Evolutionary conservation across 2,797 vertebrate genomes (phyloP).

Genomic region (Potorous gilbertii): DNA sequence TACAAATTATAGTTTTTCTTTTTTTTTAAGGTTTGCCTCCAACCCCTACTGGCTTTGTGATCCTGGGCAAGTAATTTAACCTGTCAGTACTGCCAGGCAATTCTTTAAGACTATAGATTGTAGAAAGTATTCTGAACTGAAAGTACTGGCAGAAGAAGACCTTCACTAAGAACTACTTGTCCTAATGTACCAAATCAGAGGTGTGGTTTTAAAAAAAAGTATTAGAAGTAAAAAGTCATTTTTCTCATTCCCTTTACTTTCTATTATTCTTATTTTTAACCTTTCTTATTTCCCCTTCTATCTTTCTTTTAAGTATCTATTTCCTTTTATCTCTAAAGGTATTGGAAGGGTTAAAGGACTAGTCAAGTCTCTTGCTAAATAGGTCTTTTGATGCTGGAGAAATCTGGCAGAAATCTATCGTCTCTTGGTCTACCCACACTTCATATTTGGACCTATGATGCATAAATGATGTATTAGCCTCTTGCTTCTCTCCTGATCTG

Average conservation of each 20-base stretch:
- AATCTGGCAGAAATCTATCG: not conserved
- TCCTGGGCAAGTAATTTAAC: not conserved
- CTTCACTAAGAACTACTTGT: not conserved
- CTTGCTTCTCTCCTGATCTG: not conserved
- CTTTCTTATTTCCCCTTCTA: not conserved
- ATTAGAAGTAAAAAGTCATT: not conserved
- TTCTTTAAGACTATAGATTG: not conserved
- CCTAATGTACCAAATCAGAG: not conserved
- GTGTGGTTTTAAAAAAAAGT: not conserved
- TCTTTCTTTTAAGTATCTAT: not conserved
- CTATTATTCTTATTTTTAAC: not conserved
- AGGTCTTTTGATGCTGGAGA: not conserved
- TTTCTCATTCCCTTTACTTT: not conserved
- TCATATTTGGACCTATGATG: not conserved
- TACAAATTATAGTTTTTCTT: not conserved
- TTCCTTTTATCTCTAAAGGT: not conserved
- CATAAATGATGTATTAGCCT: not conserved
- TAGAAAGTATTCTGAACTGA: not conserved
- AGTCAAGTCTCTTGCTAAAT: not conserved
- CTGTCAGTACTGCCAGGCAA: not conserved
- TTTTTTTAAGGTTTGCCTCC: not conserved
- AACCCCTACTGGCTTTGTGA: not conserved
- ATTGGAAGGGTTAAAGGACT: not conserved
- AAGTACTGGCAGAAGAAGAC: not conserved
- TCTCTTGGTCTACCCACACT: not conserved